phyloP scores from a whole-genome alignment of 2,113 vertebrate species.

The Agelaius tricolor region DNA sequence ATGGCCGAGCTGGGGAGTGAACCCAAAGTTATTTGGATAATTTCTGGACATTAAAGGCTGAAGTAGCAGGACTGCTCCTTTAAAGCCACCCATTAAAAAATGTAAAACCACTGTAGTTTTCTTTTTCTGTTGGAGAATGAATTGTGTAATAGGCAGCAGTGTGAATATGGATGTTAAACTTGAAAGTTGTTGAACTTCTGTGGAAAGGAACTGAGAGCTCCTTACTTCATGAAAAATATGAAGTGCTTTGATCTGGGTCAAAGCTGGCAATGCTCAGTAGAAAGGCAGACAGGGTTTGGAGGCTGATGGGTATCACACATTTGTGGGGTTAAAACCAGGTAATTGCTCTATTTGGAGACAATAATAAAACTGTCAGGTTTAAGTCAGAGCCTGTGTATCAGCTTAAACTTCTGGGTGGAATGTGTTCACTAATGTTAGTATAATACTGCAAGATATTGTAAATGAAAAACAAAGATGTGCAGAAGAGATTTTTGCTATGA shows the following conservation, averaged over 20 bases:
- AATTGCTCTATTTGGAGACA: not conserved
- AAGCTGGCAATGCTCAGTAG: not conserved
- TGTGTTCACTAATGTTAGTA: not conserved
- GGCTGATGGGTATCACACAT: not conserved
- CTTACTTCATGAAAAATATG: not conserved
- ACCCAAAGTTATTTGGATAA: constrained; percentile 21
- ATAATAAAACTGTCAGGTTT: not conserved
- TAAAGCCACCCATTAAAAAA: not conserved
- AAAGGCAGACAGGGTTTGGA: not conserved
- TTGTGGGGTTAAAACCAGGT: not conserved
- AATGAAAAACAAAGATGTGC: not conserved
- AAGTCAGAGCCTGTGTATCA: not conserved
- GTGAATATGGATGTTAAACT: not conserved
- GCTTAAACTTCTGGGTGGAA: not conserved
- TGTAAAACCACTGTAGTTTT: not conserved
- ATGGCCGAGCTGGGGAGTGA: constrained; percentile 38
- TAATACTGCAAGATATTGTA: not conserved
- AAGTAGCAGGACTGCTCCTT: not conserved
- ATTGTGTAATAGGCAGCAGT: not conserved
- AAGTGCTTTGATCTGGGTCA: not conserved
- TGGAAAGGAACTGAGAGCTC: not conserved
- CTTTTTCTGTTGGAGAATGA: constrained; percentile 2
- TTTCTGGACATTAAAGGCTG: constrained; percentile 37
- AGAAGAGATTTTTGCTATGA: not conserved
- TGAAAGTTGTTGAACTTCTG: not conserved